Percentiles rank a stretch among this genome's conserved stretches.
phyloP scores from a whole-genome alignment of 2,113 vertebrate species.

The Rhinoderma darwinii region DNA sequence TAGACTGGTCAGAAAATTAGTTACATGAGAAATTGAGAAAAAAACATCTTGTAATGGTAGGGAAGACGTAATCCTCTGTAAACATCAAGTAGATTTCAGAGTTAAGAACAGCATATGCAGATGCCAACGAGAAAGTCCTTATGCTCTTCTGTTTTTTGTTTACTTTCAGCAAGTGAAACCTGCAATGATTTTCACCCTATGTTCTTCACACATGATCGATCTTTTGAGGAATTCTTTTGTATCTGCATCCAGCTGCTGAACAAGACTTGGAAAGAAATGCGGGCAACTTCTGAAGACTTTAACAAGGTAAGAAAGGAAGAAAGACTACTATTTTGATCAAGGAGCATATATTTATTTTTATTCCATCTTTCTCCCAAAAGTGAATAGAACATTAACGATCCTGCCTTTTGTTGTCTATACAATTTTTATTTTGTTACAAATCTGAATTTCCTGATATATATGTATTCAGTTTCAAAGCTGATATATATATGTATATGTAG shows the following conservation, averaged over 20 bases:
- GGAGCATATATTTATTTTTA: neutral
- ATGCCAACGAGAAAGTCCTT: neutral
- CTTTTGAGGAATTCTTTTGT: slow-evolving; percentile 98
- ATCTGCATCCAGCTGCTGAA: slow-evolving; percentile 98
- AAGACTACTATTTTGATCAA: neutral
- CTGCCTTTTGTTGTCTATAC: neutral
- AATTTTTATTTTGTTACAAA: neutral
- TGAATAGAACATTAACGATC: neutral
- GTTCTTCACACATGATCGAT: slow-evolving; percentile 98
- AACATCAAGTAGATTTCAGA: neutral
- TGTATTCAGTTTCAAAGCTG: too few species aligned
- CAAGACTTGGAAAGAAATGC: slow-evolving; percentile 99
- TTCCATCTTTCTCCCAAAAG: neutral
- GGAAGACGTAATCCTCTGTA: too few species aligned
- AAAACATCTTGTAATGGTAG: too few species aligned
- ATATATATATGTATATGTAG: neutral
- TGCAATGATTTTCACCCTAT: slow-evolving; percentile 98
- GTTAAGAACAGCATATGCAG: neutral
- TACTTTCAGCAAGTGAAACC: slow-evolving; percentile 91
- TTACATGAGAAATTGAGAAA: too few species aligned
- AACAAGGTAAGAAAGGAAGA: slow-evolving; percentile 84
- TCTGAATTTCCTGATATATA: too few species aligned
- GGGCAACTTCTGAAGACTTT: slow-evolving; percentile 97
- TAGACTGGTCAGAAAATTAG: too few species aligned
- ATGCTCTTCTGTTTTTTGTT: slow-evolving; percentile 52